Evolutionary conservation across 2,888 invertebrate species (phyloP).

Genomic region (Stenoptilia bipunctidactyla): DNA sequence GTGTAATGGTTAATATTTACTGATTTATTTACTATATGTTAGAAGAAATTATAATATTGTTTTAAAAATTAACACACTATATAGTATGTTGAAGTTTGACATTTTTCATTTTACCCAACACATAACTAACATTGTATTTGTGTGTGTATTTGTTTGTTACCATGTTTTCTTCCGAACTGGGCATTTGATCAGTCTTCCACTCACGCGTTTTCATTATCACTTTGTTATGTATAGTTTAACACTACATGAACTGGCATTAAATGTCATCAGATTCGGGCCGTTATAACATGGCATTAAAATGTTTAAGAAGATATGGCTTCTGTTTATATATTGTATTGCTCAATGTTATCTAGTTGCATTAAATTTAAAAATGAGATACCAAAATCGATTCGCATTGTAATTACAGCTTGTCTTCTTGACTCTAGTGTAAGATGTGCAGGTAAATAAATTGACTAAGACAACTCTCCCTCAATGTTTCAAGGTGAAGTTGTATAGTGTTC

Average conservation of each 20-base stretch:
- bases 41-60: conserved; percentile 29
- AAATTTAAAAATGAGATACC: conserved; percentile 38
- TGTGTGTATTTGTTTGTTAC: conserved; percentile 33
- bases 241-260: conserved; percentile 11
- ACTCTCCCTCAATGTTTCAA: conserved; percentile 30
- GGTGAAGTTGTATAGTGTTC: conserved; percentile 62
- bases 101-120: conserved; percentile 25
- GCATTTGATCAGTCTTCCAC: conserved; percentile 29
- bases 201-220: conserved; percentile 42
- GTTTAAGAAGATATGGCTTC: conserved; percentile 10
- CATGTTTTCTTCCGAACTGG: conserved; percentile 41
- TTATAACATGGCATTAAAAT: conserved; percentile 2
- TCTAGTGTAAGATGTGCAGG: conserved; percentile 17
- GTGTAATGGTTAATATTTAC: not conserved
- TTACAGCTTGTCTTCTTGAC: conserved; percentile 19
- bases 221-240: conserved; percentile 53
- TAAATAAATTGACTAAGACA: conserved; percentile 14
- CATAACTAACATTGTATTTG: conserved; percentile 21
- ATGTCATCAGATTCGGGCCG: conserved; percentile 6
- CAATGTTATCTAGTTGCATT: conserved; percentile 58
- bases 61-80: conserved; percentile 29
- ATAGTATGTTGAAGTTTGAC: conserved; percentile 26
- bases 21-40: conserved; percentile 5
- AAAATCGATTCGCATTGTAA: conserved; percentile 33
- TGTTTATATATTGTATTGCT: conserved; percentile 31